Percentiles rank a stretch among this genome's conserved stretches.
Conservation (phyloP, 1,140 invertebrate species). For the Mercenaria mercenaria region DNA sequence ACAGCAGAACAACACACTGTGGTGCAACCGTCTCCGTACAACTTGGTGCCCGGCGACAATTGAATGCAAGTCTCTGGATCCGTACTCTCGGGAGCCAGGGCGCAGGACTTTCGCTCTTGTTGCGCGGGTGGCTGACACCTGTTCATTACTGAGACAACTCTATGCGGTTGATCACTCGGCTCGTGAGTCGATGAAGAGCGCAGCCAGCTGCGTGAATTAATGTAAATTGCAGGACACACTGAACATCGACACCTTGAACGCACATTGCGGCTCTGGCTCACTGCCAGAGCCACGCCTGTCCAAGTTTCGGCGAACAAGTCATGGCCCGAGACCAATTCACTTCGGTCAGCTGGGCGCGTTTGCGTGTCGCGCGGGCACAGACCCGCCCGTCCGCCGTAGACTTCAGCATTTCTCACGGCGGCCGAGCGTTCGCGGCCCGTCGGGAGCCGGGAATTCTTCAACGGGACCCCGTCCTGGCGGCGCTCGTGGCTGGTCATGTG, state of each 20-base stretch:
- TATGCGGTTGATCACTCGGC: constrained; percentile 90
- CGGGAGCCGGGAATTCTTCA: not conserved
- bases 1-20: not conserved
- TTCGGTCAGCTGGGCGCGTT: constrained; percentile 87
- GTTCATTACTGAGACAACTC: constrained; percentile 86
- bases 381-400: constrained; percentile 16
- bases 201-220: no score
- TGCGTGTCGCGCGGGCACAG: constrained; percentile 7
- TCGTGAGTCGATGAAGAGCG: constrained; percentile 93
- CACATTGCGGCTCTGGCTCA: constrained; percentile 91
- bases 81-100: not conserved
- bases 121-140: constrained; percentile 62
- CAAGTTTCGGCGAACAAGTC: constrained; percentile 8
- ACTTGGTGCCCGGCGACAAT: no score
- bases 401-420: not conserved
- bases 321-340: constrained; percentile 88
- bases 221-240: constrained; percentile 93
- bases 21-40: not conserved
- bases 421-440: constrained; percentile 77
- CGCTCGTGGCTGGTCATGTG: constrained; percentile 45
- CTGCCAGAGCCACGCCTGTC: constrained; percentile 62
- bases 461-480: constrained; percentile 64
- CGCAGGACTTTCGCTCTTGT: not conserved
- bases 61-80: not conserved
- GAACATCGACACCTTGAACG: constrained; percentile 93